Base-by-base conservation (phyloP, 2,797 vertebrate genomes). In the Sandelia bainsii region DNA sequence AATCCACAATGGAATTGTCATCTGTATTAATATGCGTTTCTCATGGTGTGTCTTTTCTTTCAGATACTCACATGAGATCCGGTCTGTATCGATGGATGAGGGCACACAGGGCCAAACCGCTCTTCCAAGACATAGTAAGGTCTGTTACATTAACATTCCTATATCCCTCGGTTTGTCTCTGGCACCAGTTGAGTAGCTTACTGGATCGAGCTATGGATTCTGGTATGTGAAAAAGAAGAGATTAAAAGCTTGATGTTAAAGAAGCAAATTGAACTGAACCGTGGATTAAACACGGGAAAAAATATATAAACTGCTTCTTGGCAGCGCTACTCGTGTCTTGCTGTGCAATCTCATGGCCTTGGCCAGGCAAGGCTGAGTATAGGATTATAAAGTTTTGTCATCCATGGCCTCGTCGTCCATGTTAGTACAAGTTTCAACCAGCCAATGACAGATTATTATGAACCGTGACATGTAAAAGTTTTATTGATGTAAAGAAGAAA, bases 71-170 rank as follows among this genome's bases (percentile, higher is more conserved):
- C 98, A 99, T 97, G 60, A 99, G 95, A 84, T 99, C 98, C 0
- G 98, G 98, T 44, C 98, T 95, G 89, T 97, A 99, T 87, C 96
- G 92, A 91, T 99, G 96, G 75, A 99, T 98, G 83, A 99, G 95
- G 25, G 97, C 97, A 52, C 97, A 99, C 27, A 99, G 93, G 19
- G 98, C 98, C 91, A 99, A 89, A 49, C 98, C 98, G 5, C 97
- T 99, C 90, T 98, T 99, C 98, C 98, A 99, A 1, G 97, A 99
- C 95, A 94, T 97, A 0, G 98, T 99, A 52, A 99, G 97, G 82
- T 99, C 98, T 0, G 94, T 94, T 34, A 99, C 98, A 0, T 90
- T 93, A 3, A 99, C 97, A 56, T 96, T 96, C 68, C 94, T 88
- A 46, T 98, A 99, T 42, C 97, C 97, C 63, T 98, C 97, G 0